phyloP scores from a whole-genome alignment of 2,888 invertebrate species.

The Drosophila ustulata region DNA sequence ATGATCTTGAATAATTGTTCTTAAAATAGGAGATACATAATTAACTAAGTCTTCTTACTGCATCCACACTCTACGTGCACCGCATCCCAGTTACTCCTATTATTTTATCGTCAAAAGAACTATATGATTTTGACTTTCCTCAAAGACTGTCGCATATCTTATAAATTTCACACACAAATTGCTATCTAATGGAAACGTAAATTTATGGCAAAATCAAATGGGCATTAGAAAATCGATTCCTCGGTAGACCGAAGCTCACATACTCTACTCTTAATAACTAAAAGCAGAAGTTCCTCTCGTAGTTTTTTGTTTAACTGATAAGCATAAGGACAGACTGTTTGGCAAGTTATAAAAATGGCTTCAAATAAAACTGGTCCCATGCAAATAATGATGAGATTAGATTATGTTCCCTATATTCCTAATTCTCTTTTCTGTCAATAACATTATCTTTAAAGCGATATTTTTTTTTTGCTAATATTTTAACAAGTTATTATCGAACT shows the following conservation, averaged over 20 bases:
- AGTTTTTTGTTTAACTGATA: too few relatives aligned
- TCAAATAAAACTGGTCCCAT: constrained; percentile 54
- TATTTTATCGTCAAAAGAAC: constrained; percentile 59
- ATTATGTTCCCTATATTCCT: not conserved
- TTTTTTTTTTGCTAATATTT: not conserved
- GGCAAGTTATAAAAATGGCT: not conserved
- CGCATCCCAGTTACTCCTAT: constrained; percentile 15
- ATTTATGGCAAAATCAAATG: constrained; percentile 6
- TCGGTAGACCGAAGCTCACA: constrained; percentile 3
- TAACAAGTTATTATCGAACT: constrained; percentile 17
- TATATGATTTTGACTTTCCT: constrained; percentile 25
- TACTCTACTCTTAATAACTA: constrained; percentile 6
- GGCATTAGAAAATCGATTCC: constrained; percentile 5
- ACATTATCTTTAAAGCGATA: not conserved
- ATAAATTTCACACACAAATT: constrained; percentile 15
- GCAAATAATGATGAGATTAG: constrained; percentile 3
- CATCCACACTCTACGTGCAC: not conserved
- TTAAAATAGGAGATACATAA: constrained; percentile 12
- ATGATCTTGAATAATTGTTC: constrained; percentile 19
- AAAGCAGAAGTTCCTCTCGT: not conserved
- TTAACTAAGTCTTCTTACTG: constrained; percentile 34
- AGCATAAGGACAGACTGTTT: constrained; percentile 2
- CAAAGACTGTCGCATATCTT: constrained; percentile 27
- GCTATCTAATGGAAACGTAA: constrained; percentile 11
- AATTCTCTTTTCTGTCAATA: not conserved